A percentile compares a stretch with the other conserved stretches of the same genome.
Conservation (phyloP, 2,797 vertebrate genomes). For the Falco concolor region DNA sequence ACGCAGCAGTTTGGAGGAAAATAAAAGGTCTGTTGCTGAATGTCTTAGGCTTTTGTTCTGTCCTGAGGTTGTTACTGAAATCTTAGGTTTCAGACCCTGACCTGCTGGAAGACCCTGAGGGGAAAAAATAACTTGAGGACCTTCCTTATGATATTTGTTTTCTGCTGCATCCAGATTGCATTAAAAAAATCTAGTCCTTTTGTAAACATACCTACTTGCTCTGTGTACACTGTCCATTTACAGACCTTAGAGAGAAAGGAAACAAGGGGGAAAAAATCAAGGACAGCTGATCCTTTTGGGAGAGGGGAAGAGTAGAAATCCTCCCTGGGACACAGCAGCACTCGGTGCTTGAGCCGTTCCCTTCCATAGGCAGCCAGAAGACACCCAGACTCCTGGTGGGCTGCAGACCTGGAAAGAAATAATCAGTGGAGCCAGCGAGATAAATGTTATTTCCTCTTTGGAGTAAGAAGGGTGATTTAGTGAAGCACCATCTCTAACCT, state of each 20-base stretch:
- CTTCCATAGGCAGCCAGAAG: not conserved
- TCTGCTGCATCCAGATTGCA: not conserved
- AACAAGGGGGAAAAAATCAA: not conserved
- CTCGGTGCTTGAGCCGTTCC: not conserved
- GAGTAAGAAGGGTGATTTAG: not conserved
- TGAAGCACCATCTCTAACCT: not conserved
- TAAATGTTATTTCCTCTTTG: not conserved
- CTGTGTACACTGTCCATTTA: not conserved
- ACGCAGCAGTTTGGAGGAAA: not conserved
- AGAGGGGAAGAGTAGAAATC: not conserved
- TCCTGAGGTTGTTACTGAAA: not conserved
- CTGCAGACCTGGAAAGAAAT: not conserved
- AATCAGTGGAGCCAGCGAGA: accelerated
- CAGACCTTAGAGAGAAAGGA: not conserved
- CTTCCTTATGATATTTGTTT: not conserved
- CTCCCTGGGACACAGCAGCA: not conserved
- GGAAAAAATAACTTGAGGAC: not conserved
- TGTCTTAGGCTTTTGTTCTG: not conserved
- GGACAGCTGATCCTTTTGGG: not conserved
- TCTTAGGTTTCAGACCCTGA: not conserved
- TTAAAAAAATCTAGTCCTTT: not conserved
- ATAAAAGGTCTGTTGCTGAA: not conserved
- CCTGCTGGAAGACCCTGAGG: not conserved
- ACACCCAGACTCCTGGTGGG: not conserved
- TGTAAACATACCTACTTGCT: not conserved